Conservation (phyloP, 1,140 invertebrate species). For the Hylaeus volcanicus region DNA sequence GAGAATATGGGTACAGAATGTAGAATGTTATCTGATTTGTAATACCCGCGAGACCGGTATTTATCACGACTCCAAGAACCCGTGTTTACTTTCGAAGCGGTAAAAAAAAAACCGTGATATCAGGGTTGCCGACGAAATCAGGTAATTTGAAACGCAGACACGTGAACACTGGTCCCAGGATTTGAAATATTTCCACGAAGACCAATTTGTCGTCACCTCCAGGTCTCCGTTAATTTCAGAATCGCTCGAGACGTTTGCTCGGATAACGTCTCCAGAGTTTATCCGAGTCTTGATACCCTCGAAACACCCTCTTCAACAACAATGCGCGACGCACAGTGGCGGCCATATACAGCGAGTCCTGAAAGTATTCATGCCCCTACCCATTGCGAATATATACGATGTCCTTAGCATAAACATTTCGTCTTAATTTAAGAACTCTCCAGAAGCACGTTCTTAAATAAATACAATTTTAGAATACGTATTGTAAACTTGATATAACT, state of each 20-base stretch:
- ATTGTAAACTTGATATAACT: too few species aligned
- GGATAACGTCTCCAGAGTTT: neutral
- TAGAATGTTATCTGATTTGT: conserved; percentile 30
- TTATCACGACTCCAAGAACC: conserved; percentile 20
- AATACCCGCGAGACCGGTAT: conserved; percentile 27
- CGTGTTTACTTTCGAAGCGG: conserved; percentile 7
- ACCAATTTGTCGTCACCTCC: neutral
- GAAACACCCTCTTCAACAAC: neutral
- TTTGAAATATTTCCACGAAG: conserved; percentile 11
- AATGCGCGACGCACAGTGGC: too few species aligned
- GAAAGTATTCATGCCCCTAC: too few species aligned
- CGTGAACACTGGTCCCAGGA: neutral
- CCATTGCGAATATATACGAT: too few species aligned
- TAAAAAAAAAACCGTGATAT: conserved; percentile 21
- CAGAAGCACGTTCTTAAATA: too few species aligned
- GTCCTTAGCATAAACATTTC: too few species aligned
- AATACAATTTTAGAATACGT: too few species aligned
- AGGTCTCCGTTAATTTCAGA: neutral
- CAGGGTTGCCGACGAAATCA: conserved; percentile 12
- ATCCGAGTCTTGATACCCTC: neutral
- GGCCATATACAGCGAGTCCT: too few species aligned
- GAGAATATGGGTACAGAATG: neutral
- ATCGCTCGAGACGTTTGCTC: neutral
- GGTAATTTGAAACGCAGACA: conserved; percentile 24
- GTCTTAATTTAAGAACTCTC: too few species aligned